These are phyloP conservation scores for Sesamia inferens DNA, from an alignment of 2,888 invertebrate genomes.

Conservation along the genomic window DNA sequence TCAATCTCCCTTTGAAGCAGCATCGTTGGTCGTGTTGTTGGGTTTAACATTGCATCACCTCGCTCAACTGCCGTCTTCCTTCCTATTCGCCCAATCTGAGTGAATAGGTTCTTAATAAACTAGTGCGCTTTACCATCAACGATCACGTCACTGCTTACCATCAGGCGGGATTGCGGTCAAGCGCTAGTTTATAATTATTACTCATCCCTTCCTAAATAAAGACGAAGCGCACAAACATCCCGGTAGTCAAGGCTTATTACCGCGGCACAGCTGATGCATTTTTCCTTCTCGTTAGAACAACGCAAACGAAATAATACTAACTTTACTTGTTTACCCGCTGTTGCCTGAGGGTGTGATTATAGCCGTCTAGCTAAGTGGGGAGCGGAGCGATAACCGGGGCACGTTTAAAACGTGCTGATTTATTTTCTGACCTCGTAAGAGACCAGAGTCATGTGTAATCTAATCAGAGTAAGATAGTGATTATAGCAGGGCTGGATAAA, in stretches of 20 bases:
- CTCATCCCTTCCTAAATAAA: background rate
- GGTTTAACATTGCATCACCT: too few relatives aligned
- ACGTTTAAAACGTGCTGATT: background rate
- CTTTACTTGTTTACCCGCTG: slow-evolving; percentile 33
- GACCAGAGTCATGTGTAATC: too few relatives aligned
- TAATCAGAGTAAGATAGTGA: background rate
- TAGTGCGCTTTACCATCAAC: too few relatives aligned
- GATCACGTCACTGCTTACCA: too few relatives aligned
- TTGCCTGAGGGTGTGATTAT: background rate
- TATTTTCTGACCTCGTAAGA: too few relatives aligned
- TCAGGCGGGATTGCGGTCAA: too few relatives aligned
- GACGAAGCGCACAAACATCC: background rate
- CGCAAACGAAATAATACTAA: slow-evolving; percentile 18
- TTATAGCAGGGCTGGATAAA: background rate
- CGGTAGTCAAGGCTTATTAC: slow-evolving; percentile 4
- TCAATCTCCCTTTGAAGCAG: too few relatives aligned
- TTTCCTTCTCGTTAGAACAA: background rate
- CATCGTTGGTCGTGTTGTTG: too few relatives aligned
- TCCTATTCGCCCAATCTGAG: too few relatives aligned
- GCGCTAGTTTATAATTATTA: too few relatives aligned
- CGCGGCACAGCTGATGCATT: slow-evolving; percentile 18
- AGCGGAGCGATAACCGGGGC: background rate
- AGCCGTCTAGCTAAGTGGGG: slow-evolving; percentile 1
- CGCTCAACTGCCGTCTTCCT: too few relatives aligned
- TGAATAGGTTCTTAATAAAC: too few relatives aligned